These are phyloP conservation scores for Nannobrachium achirus DNA, from an alignment of 2,113 vertebrate species.

Conservation along the genomic window DNA sequence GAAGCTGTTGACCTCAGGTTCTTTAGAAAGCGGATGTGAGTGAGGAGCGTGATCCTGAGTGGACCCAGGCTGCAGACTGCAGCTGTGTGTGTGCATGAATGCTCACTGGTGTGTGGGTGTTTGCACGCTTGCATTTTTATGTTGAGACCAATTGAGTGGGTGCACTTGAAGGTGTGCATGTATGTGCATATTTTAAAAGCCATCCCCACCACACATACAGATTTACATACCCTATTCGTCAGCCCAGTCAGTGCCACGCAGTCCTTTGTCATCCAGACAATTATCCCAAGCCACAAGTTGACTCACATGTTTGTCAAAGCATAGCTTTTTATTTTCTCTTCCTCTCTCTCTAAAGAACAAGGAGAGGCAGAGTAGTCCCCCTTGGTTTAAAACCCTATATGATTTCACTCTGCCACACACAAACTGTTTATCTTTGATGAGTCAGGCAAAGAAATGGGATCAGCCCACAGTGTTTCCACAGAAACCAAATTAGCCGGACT, in stretches of 20 bases:
- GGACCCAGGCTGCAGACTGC: slow-evolving; percentile 27
- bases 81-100: slow-evolving; percentile 28
- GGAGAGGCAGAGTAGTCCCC: slow-evolving; percentile 5
- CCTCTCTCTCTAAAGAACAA: slow-evolving; percentile 29
- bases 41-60: slow-evolving; percentile 52
- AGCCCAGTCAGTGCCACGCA: slow-evolving; percentile 55
- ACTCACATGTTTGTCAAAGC: slow-evolving; percentile 80
- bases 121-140: slow-evolving; percentile 14
- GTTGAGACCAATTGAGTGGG: slow-evolving; percentile 16
- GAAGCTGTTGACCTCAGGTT: slow-evolving; percentile 73
- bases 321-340: slow-evolving; percentile 40
- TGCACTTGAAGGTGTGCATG: slow-evolving; percentile 32
- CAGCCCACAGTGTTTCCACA: slow-evolving; percentile 28
- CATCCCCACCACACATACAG: slow-evolving; percentile 11
- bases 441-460: slow-evolving; percentile 17
- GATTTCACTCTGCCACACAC: slow-evolving; percentile 31
- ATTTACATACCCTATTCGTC: slow-evolving; percentile 45
- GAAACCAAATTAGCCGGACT: slow-evolving; percentile 31
- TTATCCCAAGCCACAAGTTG: slow-evolving; percentile 77
- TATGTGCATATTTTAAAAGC: slow-evolving; percentile 48
- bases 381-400: slow-evolving; percentile 7
- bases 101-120: neutral
- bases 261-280: slow-evolving; percentile 73
- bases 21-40: slow-evolving; percentile 76
- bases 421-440: slow-evolving; percentile 45